Evolutionary conservation across 2,797 vertebrate species (phyloP).

Genomic region (Micromesistius poutassou): DNA sequence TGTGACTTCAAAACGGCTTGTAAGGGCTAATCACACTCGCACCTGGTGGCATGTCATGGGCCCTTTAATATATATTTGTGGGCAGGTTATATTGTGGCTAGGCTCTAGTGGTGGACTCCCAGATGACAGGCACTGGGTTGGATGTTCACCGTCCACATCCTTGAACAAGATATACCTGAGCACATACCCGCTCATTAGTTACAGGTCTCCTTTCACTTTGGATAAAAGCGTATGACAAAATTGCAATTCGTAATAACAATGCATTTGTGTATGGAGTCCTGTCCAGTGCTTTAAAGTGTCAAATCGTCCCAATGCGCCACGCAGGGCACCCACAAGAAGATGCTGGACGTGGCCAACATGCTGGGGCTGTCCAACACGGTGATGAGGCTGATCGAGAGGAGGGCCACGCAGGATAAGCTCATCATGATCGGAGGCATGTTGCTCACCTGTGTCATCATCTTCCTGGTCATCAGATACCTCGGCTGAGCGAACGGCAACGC

Average conservation of each 20-base stretch:
- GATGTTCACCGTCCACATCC: too few species aligned
- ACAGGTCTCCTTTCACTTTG: too few species aligned
- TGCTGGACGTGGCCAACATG: slow-evolving; percentile 96
- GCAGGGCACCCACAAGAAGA: slow-evolving; percentile 96
- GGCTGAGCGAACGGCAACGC: slow-evolving; percentile 70
- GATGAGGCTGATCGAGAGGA: slow-evolving; percentile 93
- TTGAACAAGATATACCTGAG: not conserved
- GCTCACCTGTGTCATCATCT: slow-evolving; percentile 89
- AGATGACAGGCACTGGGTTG: too few species aligned
- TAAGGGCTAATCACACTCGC: too few species aligned
- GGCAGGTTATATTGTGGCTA: too few species aligned
- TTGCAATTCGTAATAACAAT: not conserved
- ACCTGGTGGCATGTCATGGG: too few species aligned
- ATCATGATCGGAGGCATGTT: slow-evolving; percentile 97
- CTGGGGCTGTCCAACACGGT: slow-evolving; percentile 95
- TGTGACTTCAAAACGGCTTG: too few species aligned
- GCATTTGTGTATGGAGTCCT: not conserved
- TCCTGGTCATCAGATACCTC: slow-evolving; percentile 89
- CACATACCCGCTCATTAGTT: not conserved
- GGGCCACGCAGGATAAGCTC: slow-evolving; percentile 94
- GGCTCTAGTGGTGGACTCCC: too few species aligned
- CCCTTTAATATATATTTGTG: too few species aligned
- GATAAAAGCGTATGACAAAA: not conserved
- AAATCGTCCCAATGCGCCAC: not conserved
- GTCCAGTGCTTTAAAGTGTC: not conserved